Percentiles rank a stretch among this genome's conserved stretches.
phyloP scores from a whole-genome alignment of 1,140 invertebrate species.

The Papilio polytes region DNA sequence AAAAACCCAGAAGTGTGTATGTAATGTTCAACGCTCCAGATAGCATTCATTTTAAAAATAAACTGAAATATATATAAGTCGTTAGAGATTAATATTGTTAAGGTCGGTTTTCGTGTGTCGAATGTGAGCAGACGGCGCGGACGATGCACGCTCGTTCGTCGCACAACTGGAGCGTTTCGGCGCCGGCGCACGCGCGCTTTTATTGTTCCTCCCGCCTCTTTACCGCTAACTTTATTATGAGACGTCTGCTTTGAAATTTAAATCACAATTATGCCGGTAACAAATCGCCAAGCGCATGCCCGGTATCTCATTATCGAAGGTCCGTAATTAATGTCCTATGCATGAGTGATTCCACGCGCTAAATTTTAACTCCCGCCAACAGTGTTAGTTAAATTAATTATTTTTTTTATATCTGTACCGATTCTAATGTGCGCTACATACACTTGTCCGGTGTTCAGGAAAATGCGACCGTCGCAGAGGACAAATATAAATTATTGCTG shows the following conservation, averaged over 20 bases:
- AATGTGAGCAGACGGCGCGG: not conserved
- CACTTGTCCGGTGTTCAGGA: too few relatives aligned
- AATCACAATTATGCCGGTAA: constrained; percentile 52
- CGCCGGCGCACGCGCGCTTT: constrained; percentile 69
- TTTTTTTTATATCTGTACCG: constrained; percentile 7
- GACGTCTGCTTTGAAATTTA: constrained; percentile 69
- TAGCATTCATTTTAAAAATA: constrained; percentile 29
- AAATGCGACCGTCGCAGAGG: not conserved
- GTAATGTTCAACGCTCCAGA: constrained; percentile 33
- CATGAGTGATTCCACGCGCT: constrained; percentile 28
- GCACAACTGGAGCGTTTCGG: constrained; percentile 74
- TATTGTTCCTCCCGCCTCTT: constrained; percentile 59
- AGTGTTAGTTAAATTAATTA: constrained; percentile 31
- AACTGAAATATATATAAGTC: constrained; percentile 21
- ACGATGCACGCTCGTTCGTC: constrained; percentile 35
- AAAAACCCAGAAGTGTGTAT: constrained; percentile 34
- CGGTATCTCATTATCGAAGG: constrained; percentile 37
- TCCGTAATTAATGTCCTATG: constrained; percentile 27
- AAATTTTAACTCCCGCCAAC: not conserved
- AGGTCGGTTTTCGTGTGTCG: constrained; percentile 23
- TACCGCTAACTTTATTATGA: constrained; percentile 63
- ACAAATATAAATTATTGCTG: not conserved
- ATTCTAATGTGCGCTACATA: too few relatives aligned
- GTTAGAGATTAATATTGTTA: constrained; percentile 21
- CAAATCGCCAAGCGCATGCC: constrained; percentile 31